Percentiles rank a stretch among this genome's conserved stretches.
Evolutionary conservation across 2,113 vertebrate genomes (phyloP).

Genomic region (Paraplagusia blochii): DNA sequence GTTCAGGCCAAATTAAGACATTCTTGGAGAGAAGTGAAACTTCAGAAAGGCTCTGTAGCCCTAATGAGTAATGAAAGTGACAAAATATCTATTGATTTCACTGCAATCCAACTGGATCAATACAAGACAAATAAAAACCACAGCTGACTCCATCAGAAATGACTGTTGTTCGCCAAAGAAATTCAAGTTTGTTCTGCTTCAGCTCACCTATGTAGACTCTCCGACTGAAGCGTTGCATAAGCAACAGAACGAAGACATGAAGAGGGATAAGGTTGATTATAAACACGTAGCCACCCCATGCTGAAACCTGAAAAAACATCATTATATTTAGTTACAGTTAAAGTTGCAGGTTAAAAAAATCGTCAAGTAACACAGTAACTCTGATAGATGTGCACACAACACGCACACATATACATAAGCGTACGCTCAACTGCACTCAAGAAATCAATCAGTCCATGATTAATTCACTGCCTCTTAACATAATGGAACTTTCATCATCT

Average conservation of each 20-base stretch:
- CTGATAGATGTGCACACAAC: too few relatives aligned
- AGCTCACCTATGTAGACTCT: slow-evolving; percentile 94
- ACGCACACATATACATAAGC: neutral
- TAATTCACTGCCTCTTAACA: slow-evolving; percentile 5
- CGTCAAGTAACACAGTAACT: neutral
- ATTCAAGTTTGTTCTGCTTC: neutral
- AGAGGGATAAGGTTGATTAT: slow-evolving; percentile 98
- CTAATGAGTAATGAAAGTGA: too few relatives aligned
- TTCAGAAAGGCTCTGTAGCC: too few relatives aligned
- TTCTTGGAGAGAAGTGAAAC: too few relatives aligned
- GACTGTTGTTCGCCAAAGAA: too few relatives aligned
- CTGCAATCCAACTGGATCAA: too few relatives aligned
- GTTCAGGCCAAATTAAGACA: too few relatives aligned
- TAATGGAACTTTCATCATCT: slow-evolving; percentile 4
- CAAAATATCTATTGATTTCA: too few relatives aligned
- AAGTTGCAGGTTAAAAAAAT: too few relatives aligned
- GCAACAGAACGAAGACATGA: slow-evolving; percentile 91
- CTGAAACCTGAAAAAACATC: slow-evolving; percentile 82
- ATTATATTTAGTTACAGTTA: neutral
- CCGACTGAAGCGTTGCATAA: slow-evolving; percentile 95
- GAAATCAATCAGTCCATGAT: neutral
- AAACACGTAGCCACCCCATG: slow-evolving; percentile 97
- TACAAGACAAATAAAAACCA: too few relatives aligned
- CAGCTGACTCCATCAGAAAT: too few relatives aligned
- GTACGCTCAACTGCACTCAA: too few relatives aligned